Percentiles rank a stretch among this genome's conserved stretches.
Evolutionary conservation across 2,797 vertebrate genomes (phyloP).

Genomic region (Malacoraja senta): DNA sequence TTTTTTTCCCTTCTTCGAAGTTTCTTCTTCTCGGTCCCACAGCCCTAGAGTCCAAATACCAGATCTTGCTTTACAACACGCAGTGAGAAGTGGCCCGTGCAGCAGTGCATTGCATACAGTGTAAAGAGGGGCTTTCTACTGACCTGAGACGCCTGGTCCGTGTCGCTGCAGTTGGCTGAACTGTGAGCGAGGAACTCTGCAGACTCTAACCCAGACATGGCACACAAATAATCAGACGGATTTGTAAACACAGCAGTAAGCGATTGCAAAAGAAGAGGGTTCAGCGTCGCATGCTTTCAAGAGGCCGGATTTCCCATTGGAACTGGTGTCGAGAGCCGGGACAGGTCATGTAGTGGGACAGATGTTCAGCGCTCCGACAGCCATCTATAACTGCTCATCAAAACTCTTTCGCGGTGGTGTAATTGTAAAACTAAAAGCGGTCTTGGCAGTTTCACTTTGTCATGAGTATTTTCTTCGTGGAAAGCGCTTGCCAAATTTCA

Average conservation of each 20-base stretch:
- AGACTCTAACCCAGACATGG: slow-evolving; percentile 13
- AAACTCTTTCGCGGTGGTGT: background rate
- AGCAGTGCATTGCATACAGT: background rate
- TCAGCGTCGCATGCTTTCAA: background rate
- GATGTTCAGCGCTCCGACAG: background rate
- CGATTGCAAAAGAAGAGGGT: background rate
- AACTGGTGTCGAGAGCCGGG: background rate
- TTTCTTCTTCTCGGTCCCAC: slow-evolving; percentile 65
- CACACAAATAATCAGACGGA: background rate
- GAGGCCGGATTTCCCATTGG: background rate
- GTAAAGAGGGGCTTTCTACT: background rate
- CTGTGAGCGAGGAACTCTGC: background rate
- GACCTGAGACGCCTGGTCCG: background rate
- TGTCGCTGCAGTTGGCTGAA: background rate
- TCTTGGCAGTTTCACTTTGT: slow-evolving; percentile 32
- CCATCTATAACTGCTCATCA: background rate
- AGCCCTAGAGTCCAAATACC: slow-evolving; percentile 53
- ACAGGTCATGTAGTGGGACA: background rate
- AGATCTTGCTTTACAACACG: background rate
- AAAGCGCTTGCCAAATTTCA: background rate
- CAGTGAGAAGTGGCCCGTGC: background rate
- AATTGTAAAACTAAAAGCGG: slow-evolving; percentile 9
- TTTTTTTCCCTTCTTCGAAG: slow-evolving; percentile 83
- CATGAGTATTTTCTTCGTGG: slow-evolving; percentile 14
- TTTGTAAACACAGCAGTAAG: background rate